A percentile compares a stretch with the other conserved stretches of the same genome.
Conservation (phyloP, 2,797 vertebrate species). For the Phalanger gymnotis region DNA sequence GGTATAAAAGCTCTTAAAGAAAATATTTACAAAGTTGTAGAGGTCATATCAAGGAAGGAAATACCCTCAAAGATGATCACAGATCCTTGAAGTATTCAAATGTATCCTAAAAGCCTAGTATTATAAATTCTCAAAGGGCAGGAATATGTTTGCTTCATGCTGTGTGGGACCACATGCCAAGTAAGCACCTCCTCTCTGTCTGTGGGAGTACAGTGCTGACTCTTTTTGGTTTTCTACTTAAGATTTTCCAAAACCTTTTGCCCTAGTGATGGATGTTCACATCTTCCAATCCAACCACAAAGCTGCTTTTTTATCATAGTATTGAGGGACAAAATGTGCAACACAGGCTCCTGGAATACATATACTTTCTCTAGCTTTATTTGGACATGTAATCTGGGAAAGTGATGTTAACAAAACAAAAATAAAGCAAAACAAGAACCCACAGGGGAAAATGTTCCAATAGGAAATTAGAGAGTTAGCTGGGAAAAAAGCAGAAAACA, state of each 20-base stretch:
- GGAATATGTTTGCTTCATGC: neutral
- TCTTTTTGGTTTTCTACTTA: neutral
- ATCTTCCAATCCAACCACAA: neutral
- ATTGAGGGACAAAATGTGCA: neutral
- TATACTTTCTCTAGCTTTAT: neutral
- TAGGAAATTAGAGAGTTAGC: neutral
- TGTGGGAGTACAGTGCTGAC: neutral
- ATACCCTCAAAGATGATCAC: neutral
- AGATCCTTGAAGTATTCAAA: neutral
- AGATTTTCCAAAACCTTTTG: neutral
- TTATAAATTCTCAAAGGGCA: neutral
- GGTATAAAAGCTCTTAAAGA: neutral
- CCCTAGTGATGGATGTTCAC: neutral
- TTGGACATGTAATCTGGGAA: neutral
- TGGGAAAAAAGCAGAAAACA: neutral
- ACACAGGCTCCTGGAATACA: neutral
- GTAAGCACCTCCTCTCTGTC: neutral
- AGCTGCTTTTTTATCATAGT: neutral
- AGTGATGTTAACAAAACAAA: neutral
- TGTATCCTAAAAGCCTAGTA: neutral
- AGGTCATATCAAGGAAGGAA: neutral
- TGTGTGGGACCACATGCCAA: neutral
- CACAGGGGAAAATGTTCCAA: neutral
- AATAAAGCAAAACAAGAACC: neutral
- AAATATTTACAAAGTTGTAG: neutral